Evolutionary conservation across 92 coral and sea anemone species (phyloP).

Genomic region (Zoanthus gigantus): DNA sequence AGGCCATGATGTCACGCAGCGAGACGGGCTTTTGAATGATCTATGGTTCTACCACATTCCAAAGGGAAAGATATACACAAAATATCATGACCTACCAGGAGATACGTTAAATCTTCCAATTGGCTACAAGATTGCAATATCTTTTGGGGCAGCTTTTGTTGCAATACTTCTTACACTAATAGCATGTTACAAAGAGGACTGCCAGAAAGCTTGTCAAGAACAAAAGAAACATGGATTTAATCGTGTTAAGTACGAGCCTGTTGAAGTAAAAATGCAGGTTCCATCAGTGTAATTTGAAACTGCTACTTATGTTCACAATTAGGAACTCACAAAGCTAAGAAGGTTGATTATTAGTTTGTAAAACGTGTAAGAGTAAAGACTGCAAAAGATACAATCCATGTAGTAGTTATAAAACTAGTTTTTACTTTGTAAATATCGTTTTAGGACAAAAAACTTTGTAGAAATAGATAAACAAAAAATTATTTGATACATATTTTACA

Average conservation of each 20-base stretch:
- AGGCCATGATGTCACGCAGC: conserved; percentile 65
- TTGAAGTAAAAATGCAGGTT: conserved; percentile 80
- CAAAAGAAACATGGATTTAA: conserved; percentile 65
- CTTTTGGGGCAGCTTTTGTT: conserved; percentile 66
- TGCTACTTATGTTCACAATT: neutral
- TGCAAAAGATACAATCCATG: no score
- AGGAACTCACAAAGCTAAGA: neutral
- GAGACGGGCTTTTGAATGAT: conserved; percentile 77
- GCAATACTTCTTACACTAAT: conserved; percentile 72
- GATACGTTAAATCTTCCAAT: conserved; percentile 87
- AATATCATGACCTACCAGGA: conserved; percentile 70
- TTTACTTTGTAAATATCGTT: no score
- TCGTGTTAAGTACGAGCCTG: conserved; percentile 78
- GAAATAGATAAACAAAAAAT: no score
- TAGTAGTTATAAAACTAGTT: no score
- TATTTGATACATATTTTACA: no score
- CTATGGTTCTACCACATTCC: conserved; percentile 65
- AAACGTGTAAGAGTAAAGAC: neutral
- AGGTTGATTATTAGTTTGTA: neutral
- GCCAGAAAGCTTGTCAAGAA: conserved; percentile 65
- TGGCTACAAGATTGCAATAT: conserved; percentile 81
- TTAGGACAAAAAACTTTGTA: no score
- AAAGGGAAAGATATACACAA: conserved; percentile 23
- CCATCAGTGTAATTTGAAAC: conserved; percentile 19
- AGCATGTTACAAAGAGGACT: conserved; percentile 89